Base-by-base conservation (phyloP, 2,888 invertebrate genomes). In the Diploptera punctata region DNA sequence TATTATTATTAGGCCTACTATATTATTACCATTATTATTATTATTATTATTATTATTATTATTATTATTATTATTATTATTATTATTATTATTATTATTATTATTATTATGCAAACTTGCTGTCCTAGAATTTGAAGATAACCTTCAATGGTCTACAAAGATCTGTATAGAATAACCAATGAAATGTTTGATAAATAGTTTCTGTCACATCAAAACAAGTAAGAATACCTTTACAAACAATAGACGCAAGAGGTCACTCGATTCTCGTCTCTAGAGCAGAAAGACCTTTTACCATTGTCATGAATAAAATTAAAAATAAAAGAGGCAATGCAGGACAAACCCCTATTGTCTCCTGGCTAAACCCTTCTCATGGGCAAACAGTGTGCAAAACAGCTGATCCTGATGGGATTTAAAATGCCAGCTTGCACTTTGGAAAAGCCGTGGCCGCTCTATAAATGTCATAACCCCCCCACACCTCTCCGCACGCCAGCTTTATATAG, bases 361-460 rank as follows among this genome's bases (percentile, higher is more conserved):
- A 26, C 57, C 26, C 16, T 57, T 16, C 29, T n/a, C 57, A 29
- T 29, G 29, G 60, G 21, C 60, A 60, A 43, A 71, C 71, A 68
- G n/a, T 47, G 60, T 49, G 68, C 62, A 67, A 68, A 62, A 61
- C 72, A 72, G 68, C 68, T 68, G 68, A 65, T 65, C 47, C 65
- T 65, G 65, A 72, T 68, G 61, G 72, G 61, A 68, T 61, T 68
- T 68, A 72, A 72, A 72, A 72, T 72, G 72, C 68, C 72, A 72
- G 49, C 61, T 49, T 72, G 65, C 65, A 65, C 65, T 65, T 65
- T 65, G 26, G 26, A 44, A 62, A 47, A 65, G 47, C 65, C 65
- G 65, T 44, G 47, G 26, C 19, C 65, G 65, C 65, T 65, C 65
- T 65, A 65, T 65, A 65, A 65, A 65, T 65, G 65, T 65, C 65